Evolutionary conservation across 2,113 vertebrate genomes (phyloP).

Genomic region (Cynocephalus volans): DNA sequence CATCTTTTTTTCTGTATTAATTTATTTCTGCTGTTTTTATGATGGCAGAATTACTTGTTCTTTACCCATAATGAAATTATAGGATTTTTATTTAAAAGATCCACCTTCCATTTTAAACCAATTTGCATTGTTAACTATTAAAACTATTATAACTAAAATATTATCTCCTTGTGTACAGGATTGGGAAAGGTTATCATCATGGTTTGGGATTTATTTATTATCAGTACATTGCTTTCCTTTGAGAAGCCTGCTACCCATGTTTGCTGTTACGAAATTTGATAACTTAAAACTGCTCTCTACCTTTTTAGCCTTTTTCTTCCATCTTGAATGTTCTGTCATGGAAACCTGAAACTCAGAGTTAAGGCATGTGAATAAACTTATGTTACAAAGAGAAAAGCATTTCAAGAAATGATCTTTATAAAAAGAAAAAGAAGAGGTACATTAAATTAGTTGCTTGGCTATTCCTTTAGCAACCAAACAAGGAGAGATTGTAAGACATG

Average conservation of each 20-base stretch:
- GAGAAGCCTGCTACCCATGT: background rate
- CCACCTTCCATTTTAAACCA: background rate
- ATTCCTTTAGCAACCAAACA: background rate
- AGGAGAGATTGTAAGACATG: background rate
- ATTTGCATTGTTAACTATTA: constrained; percentile 39
- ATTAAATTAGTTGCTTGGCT: background rate
- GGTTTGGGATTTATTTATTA: constrained; percentile 18
- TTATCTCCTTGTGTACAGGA: background rate
- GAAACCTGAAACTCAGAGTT: background rate
- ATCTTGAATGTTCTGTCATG: background rate
- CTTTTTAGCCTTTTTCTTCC: constrained; percentile 30
- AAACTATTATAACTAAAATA: constrained; percentile 9
- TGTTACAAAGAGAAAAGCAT: background rate
- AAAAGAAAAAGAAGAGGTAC: background rate
- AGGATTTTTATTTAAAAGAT: constrained; percentile 46
- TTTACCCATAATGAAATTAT: background rate
- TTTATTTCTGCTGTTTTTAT: constrained; percentile 53
- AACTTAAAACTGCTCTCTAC: background rate
- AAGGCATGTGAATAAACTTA: background rate
- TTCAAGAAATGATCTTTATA: background rate
- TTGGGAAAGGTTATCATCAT: background rate
- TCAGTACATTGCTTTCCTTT: background rate
- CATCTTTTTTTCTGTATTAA: background rate
- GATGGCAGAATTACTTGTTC: background rate
- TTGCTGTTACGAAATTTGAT: constrained; percentile 51